Percentiles rank a stretch among this genome's conserved stretches.
phyloP scores from a whole-genome alignment of 2,797 vertebrate genomes.

The Tangara arthus region DNA sequence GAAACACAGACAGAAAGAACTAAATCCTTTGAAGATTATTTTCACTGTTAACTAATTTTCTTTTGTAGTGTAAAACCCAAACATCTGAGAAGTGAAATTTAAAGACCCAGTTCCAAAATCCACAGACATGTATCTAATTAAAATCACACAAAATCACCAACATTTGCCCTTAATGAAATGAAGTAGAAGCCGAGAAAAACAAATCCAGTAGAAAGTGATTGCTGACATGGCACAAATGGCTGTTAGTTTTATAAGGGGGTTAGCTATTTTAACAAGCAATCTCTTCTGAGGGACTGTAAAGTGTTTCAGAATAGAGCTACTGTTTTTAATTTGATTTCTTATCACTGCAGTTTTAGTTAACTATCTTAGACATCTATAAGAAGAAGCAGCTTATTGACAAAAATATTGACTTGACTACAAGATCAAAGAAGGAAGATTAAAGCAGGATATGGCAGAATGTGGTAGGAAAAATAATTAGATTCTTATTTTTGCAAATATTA shows the following conservation, averaged over 20 bases:
- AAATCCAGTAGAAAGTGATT: not conserved
- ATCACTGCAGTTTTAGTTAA: not conserved
- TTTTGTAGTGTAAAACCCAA: not conserved
- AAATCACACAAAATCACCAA: not conserved
- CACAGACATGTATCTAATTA: not conserved
- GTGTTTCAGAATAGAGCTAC: not conserved
- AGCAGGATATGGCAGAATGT: not conserved
- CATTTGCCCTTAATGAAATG: not conserved
- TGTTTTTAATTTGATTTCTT: conserved; percentile 14
- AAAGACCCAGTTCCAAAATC: not conserved
- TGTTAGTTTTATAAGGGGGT: not conserved
- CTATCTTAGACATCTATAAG: not conserved
- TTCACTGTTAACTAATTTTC: not conserved
- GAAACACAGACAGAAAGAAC: not conserved
- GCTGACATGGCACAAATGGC: not conserved
- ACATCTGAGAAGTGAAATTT: conserved; percentile 1
- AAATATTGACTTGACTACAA: conserved; percentile 10
- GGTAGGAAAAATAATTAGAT: not conserved
- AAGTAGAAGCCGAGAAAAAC: not conserved
- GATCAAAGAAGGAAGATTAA: conserved; percentile 47
- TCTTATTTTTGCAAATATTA: not conserved
- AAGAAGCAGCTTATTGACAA: conserved; percentile 11
- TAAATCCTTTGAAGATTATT: conserved; percentile 23
- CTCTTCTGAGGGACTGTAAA: not conserved
- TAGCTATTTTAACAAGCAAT: not conserved